phyloP scores from a whole-genome alignment of 2,797 vertebrate genomes.

The Melanotaenia nigrans region DNA sequence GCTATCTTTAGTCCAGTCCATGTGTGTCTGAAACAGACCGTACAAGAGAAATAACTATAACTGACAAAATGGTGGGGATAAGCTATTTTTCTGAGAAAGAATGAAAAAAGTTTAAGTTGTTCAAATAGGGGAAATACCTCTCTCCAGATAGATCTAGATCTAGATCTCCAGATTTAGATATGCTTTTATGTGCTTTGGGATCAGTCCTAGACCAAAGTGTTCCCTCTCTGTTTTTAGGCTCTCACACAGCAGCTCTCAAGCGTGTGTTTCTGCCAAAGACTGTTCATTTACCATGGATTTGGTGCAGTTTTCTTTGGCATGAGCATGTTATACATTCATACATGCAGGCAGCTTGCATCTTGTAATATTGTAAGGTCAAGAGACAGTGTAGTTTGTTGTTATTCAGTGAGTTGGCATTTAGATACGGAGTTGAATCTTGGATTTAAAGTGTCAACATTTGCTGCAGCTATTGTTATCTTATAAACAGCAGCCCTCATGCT shows the following conservation, averaged over 20 bases:
- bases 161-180: slow-evolving; percentile 21
- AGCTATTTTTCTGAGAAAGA: slow-evolving; percentile 15
- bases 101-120: slow-evolving; percentile 35
- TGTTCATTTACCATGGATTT: slow-evolving; percentile 13
- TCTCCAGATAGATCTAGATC: slow-evolving; percentile 7
- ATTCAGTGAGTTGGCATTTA: not conserved
- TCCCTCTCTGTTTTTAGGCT: slow-evolving; percentile 62
- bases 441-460: slow-evolving; percentile 5
- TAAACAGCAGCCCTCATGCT: not conserved
- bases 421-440: slow-evolving; percentile 1
- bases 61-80: slow-evolving; percentile 6
- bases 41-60: slow-evolving; percentile 8
- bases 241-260: slow-evolving; percentile 19
- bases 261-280: slow-evolving; percentile 35
- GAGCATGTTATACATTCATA: not conserved
- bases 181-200: slow-evolving; percentile 63
- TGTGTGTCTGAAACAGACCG: slow-evolving; percentile 16
- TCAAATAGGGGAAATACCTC: slow-evolving; percentile 55
- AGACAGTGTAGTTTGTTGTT: not conserved
- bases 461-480: not conserved
- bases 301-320: slow-evolving; percentile 9
- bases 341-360: not conserved
- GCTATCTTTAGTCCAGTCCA: slow-evolving; percentile 64
- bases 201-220: slow-evolving; percentile 61
- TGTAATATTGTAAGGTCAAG: not conserved